Base-by-base conservation (phyloP, 2,888 invertebrate genomes). In the Pandemis cinnamomeana region DNA sequence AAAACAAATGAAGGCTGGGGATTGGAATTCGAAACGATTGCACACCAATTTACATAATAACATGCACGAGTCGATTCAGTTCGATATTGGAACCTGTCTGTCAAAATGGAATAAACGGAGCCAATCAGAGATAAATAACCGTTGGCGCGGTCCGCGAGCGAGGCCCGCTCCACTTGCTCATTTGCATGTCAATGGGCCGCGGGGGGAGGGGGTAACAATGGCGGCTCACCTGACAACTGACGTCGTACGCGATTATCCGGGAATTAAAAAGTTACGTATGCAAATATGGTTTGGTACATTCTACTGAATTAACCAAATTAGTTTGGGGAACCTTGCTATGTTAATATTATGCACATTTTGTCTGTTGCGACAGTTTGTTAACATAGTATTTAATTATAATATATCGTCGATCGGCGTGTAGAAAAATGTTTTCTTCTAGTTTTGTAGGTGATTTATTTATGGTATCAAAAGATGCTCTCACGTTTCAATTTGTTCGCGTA, bases 91-190 rank as follows among this genome's bases (percentile, higher is more conserved):
- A 90, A 90, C 88, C 89, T 90, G 90, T 89, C 91, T 88, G 91
- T 91, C 89, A 90, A 91, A 89, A 86, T 88, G 91, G 88, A 89
- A 92, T 92, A 90, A 90, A 91, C 89, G 88, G 86, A 90, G 86
- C 91, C 91, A 93, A 93, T 93, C 92, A 92, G 91, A 93, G 91
- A 92, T 93, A 93, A 93, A 92, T 91, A 93, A 92, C 91, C 86
- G 85, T 68, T 64, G 69, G 73, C 64, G 84, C 86, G 87, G 91
- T 90, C 91, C 87, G 86, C 87, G 86, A 85, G 88, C 86, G 84
- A 83, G 88, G 87, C 87, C 81, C 85, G 87, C 88, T 90, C 89
- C 69, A 53, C 41, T 55, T 61, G 61, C 73, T 74, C 92, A 93
- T 94, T 93, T 93, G 90, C 93, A 93, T 93, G 90, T 87, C 92